Evolutionary conservation across 2,888 invertebrate genomes (phyloP).

Genomic region (Zeuzera pyrina): DNA sequence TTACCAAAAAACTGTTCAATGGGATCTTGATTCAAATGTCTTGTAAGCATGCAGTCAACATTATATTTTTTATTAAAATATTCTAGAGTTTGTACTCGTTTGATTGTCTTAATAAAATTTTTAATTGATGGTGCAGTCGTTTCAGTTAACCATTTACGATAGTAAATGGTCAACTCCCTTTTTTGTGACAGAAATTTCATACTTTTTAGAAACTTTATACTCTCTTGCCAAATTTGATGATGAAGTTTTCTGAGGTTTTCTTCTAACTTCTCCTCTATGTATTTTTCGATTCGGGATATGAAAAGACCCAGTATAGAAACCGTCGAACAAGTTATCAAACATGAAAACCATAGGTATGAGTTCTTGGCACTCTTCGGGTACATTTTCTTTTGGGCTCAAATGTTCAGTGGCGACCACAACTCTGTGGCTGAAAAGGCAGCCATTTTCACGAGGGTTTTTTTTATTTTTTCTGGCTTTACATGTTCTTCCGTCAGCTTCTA

Average conservation of each 20-base stretch:
- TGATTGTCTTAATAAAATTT: constrained; percentile 11
- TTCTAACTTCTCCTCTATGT: constrained; percentile 11
- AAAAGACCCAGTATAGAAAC: constrained; percentile 11
- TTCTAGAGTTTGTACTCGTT: constrained; percentile 6
- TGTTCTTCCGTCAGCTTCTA: constrained; percentile 22
- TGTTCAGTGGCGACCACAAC: constrained; percentile 17
- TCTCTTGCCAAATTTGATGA: no score
- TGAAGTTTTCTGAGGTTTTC: constrained; percentile 14
- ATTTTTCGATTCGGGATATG: constrained; percentile 13
- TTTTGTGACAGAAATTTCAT: neutral
- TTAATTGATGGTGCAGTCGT: constrained; percentile 6
- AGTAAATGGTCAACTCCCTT: neutral
- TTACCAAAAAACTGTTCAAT: neutral
- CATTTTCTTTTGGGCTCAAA: constrained; percentile 5
- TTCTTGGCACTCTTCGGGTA: constrained; percentile 4
- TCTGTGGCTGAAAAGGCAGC: constrained; percentile 23
- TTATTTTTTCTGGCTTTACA: constrained; percentile 17
- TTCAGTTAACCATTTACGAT: constrained; percentile 4
- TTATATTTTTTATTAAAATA: constrained; percentile 6
- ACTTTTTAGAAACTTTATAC: neutral
- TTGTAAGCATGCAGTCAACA: neutral
- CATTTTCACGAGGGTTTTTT: constrained; percentile 21
- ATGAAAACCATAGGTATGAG: constrained; percentile 6
- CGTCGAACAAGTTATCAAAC: constrained; percentile 17
- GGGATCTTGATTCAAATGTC: neutral